Evolutionary conservation across 2,797 vertebrate genomes (phyloP).

Genomic region (Otus scops): DNA sequence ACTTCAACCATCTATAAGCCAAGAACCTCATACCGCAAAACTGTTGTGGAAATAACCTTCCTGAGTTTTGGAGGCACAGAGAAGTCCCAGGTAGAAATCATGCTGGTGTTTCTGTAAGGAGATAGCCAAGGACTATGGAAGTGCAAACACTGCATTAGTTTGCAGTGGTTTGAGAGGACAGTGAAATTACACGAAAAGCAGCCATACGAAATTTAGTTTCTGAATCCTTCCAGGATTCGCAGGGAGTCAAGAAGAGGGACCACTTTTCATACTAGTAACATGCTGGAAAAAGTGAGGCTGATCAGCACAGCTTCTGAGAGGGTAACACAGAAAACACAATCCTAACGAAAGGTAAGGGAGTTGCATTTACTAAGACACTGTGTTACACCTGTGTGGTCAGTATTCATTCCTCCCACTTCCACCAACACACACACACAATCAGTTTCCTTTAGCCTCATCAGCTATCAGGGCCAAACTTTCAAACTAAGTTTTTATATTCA

Average conservation of each 20-base stretch:
- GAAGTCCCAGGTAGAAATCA: not conserved
- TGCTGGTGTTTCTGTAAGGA: accelerated
- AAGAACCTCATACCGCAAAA: not conserved
- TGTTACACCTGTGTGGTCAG: not conserved
- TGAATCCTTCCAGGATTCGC: not conserved
- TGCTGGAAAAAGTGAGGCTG: not conserved
- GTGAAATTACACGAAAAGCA: not conserved
- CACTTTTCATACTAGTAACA: not conserved
- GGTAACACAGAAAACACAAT: not conserved
- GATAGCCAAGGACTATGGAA: not conserved
- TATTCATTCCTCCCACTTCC: not conserved
- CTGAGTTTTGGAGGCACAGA: not conserved
- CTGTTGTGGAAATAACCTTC: not conserved
- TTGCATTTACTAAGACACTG: not conserved
- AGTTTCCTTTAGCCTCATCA: not conserved
- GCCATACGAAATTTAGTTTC: not conserved
- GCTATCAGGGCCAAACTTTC: not conserved
- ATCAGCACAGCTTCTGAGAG: not conserved
- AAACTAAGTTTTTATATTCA: not conserved
- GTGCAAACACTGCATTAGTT: not conserved
- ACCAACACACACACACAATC: not conserved
- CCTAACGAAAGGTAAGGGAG: not conserved
- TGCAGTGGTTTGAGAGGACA: not conserved
- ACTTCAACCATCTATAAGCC: not conserved
- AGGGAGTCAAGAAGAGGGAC: not conserved